Percentiles rank a stretch among this genome's conserved stretches.
phyloP scores from a whole-genome alignment of 2,113 vertebrate genomes.

The Scytalopus superciliaris region DNA sequence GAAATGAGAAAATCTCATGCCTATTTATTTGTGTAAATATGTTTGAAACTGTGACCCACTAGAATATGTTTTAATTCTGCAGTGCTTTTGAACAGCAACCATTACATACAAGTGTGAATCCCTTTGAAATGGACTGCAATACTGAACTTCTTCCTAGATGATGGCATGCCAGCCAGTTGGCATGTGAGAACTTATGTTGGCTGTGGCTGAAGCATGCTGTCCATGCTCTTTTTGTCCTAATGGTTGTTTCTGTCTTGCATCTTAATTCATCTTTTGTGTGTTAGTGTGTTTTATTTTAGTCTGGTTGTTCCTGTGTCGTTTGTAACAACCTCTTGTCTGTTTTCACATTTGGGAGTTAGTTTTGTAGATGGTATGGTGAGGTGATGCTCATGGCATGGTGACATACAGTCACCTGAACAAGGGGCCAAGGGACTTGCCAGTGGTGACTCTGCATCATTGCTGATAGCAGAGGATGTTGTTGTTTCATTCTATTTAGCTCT shows the following conservation, averaged over 20 bases:
- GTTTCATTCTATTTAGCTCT: background rate
- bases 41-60: background rate
- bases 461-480: background rate
- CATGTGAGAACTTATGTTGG: background rate
- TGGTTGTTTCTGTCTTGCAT: background rate
- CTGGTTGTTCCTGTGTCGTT: background rate
- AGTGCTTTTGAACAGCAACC: background rate
- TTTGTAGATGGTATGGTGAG: background rate
- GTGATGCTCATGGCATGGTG: background rate
- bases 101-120: background rate
- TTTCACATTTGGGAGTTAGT: background rate
- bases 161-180: background rate
- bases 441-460: background rate
- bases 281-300: background rate
- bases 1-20: background rate
- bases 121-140: background rate
- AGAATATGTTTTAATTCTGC: background rate
- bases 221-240: background rate
- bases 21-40: background rate
- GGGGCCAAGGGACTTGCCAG: rapidly evolving
- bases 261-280: background rate
- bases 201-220: background rate
- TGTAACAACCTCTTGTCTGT: background rate
- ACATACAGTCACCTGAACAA: rapidly evolving
- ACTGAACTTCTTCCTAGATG: background rate